Evolutionary conservation across 2,113 vertebrate genomes (phyloP), one percentile per base, ranked within the genome.

Genomic region (Epinephelus cyanopodus): DNA sequence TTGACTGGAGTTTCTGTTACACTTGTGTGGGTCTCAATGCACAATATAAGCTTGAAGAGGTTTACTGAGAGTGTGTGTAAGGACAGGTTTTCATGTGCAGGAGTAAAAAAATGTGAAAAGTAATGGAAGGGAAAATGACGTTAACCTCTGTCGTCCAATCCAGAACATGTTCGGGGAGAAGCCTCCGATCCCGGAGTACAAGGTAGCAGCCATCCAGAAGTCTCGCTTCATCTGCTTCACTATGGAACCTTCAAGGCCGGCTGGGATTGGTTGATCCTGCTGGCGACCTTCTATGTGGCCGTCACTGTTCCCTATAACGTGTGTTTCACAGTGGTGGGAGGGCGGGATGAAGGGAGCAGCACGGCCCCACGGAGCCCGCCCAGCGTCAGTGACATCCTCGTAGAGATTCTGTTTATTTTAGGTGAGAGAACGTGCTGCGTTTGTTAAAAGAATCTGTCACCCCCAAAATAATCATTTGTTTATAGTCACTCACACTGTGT

Each of bases 281-380:
- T 96, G 89, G 96, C 96, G 6, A 96, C 96, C 65, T 96, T 96
- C 92, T 96, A 96, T n/a, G 96, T 96, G 89, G 96, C 96, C 2
- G 96, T 96, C 82, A 96, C 96, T 4, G 96, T 96, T 64, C 96
- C 96, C 56, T 96, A 96, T 37, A 96, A 96, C 15, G 96, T 96
- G n/a, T 96, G 96, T 50, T 96, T 96, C 86, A 93, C 94, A 0
- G 95, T 87, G 67, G 93, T 89, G 23, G 92, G 94, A 1, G 94
- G 89, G 25, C 79, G 93, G 72, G 95, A 96, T 15, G 96, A 96
- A 33, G 83, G 87, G 15, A 79, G 79, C 86, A 71, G 76, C 74
- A 81, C 60, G 7, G 87, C 91, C 76, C 87, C 90, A 2, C 93
- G 96, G 6, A 96, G 74, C 81, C 95, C 94, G 0, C 95, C 95